Conservation (phyloP, 2,888 invertebrate genomes). For the Pollenia griseotomentosa region DNA sequence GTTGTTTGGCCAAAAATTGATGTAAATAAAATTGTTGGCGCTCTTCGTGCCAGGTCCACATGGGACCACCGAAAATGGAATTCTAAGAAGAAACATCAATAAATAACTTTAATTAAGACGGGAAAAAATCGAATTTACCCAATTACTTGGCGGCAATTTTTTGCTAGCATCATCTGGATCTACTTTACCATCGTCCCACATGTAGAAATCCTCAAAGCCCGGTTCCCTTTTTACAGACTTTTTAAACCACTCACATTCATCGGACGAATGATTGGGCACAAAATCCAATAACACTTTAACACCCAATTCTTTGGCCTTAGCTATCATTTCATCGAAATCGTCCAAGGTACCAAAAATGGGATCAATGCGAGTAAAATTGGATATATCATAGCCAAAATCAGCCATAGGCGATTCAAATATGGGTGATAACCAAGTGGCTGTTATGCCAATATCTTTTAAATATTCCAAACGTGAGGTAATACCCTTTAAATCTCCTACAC, state of each 20-base stretch:
- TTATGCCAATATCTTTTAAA: slow-evolving; percentile 88
- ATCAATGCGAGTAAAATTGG: slow-evolving; percentile 90
- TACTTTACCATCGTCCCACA: slow-evolving; percentile 89
- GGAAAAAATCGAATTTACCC: slow-evolving; percentile 74
- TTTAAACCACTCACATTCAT: slow-evolving; percentile 93
- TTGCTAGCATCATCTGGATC: slow-evolving; percentile 65
- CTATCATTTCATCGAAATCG: slow-evolving; percentile 88
- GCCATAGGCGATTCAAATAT: slow-evolving; percentile 93
- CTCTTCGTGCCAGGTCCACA: slow-evolving; percentile 88
- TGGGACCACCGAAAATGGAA: slow-evolving; percentile 84
- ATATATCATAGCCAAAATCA: slow-evolving; percentile 94
- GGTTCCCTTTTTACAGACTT: slow-evolving; percentile 87
- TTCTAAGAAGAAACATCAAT: slow-evolving; percentile 64
- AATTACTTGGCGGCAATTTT: slow-evolving; percentile 76
- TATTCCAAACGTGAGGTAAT: slow-evolving; percentile 87
- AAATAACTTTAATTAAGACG: not conserved
- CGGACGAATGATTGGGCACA: slow-evolving; percentile 89
- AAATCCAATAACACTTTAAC: slow-evolving; percentile 87
- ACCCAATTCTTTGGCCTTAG: slow-evolving; percentile 86
- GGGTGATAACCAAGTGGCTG: slow-evolving; percentile 93
- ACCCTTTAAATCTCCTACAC: slow-evolving; percentile 94
- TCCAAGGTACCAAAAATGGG: slow-evolving; percentile 89
- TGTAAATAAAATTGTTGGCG: slow-evolving; percentile 88
- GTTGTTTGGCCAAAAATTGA: slow-evolving; percentile 86
- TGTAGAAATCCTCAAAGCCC: slow-evolving; percentile 89